These are phyloP conservation scores for Macropodus opercularis DNA, from an alignment of 2,797 vertebrate species.

Conservation along the genomic window DNA sequence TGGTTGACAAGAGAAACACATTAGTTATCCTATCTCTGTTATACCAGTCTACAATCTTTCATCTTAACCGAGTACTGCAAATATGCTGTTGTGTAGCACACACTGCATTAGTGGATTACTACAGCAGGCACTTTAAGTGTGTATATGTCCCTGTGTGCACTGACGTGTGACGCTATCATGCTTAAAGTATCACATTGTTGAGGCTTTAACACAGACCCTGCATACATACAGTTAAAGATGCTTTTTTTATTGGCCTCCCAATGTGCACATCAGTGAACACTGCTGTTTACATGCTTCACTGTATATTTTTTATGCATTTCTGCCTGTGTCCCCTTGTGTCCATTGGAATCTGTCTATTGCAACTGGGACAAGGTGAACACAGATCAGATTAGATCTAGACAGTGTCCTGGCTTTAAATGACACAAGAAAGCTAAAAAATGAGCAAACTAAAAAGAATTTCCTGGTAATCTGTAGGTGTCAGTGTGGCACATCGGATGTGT, in stretches of 20 bases:
- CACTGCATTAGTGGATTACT: too few species aligned
- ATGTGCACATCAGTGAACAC: not conserved
- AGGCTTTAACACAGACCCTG: not conserved
- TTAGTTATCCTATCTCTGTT: too few species aligned
- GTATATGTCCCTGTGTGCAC: not conserved
- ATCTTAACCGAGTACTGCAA: too few species aligned
- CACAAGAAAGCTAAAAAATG: not conserved
- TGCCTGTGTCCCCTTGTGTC: not conserved
- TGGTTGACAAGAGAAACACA: too few species aligned
- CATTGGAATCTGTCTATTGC: not conserved
- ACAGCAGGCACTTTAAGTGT: too few species aligned
- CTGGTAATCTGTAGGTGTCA: conserved; percentile 3
- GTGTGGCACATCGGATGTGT: not conserved
- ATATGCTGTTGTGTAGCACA: too few species aligned
- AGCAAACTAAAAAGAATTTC: not conserved
- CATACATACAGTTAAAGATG: not conserved
- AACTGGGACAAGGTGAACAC: not conserved
- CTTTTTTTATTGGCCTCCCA: not conserved
- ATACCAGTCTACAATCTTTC: too few species aligned
- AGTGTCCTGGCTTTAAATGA: not conserved
- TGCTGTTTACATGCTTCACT: not conserved
- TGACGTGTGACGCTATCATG: not conserved
- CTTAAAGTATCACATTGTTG: not conserved
- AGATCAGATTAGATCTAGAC: not conserved
- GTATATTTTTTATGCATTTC: not conserved